Base-by-base conservation (phyloP, 2,888 invertebrate species). In the Cataglyphis altisquamis region DNA sequence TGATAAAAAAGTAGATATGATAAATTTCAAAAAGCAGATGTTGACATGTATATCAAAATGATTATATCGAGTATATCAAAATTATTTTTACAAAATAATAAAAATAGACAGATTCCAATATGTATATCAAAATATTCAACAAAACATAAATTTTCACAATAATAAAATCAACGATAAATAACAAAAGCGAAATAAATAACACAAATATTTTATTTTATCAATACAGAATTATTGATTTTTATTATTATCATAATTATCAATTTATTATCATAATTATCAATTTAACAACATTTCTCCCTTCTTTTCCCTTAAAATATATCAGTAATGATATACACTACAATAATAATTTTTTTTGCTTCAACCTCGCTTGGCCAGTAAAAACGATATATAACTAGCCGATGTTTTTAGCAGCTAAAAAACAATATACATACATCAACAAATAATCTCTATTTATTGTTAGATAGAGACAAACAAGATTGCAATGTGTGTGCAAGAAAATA, bases 351-450 rank as follows among this genome's bases (percentile, higher is more conserved):
- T 55, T 12, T n/a, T 32, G 8, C 15, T 45, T 70, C 15, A 70
- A 8, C 1, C 4, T 3, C 4, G 57, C 1, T n/a, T 60, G 25
- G 73, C 41, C 12, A 73, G 8, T 39, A 73, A 60, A 73, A 73
- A n/a, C 15, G 73, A 73, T 73, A 73, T 60, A 12, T 73, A 73
- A 4, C 73, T n/a, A 29, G 25, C 73, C 15, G 60, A 73, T 41
- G 73, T 41, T 60, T 73, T 60, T 29, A 73, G 18, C 45, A 73
- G 8, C 73, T 73, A 12, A 73, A 73, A 60, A 45, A 12, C 21
- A 64, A 64, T 41, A 41, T 18, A 55, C 3, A 25, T 25, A 25
- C 25, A 25, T 25, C 25, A 25, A 25, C 25, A 25, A 25, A 25
- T 25, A 25, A n/a, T 18, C 41, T 67, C 1, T 41, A 66, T 15